Percentiles rank a stretch among this genome's conserved stretches.
Evolutionary conservation across 37 sponge, comb jelly and placozoan genomes (phyloP).

Genomic region (Beroe ovata): DNA sequence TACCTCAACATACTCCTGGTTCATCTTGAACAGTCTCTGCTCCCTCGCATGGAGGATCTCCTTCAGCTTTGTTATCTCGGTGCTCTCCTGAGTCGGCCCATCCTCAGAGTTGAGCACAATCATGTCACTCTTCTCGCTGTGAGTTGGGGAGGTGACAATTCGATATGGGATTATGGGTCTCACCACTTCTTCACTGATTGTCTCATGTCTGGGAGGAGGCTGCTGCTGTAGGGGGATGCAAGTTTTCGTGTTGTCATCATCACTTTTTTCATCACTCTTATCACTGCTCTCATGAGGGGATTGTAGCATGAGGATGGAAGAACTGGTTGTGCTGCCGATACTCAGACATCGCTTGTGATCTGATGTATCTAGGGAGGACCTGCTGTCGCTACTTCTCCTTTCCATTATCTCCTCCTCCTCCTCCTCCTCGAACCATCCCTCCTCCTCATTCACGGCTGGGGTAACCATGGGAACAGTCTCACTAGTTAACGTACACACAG

Average conservation of each 20-base stretch:
- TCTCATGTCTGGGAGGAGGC: neutral
- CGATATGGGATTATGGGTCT: neutral
- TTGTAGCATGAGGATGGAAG: slow-evolving; percentile 38
- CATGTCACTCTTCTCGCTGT: slow-evolving; percentile 59
- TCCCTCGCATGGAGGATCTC: slow-evolving; percentile 59
- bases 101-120: slow-evolving; percentile 1
- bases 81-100: neutral
- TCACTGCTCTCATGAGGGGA: slow-evolving; percentile 30
- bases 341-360: slow-evolving; percentile 46
- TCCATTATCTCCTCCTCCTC: neutral
- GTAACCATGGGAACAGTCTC: neutral
- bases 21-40: slow-evolving; percentile 57
- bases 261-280: slow-evolving; percentile 20
- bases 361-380: neutral
- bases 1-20: slow-evolving; percentile 52
- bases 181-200: neutral
- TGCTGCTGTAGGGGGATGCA: neutral
- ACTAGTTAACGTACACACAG: neutral
- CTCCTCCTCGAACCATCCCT: slow-evolving; percentile 31
- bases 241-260: neutral
- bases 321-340: slow-evolving; percentile 46
- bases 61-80: slow-evolving; percentile 8
- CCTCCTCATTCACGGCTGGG: neutral
- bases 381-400: neutral
- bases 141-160: slow-evolving; percentile 8